phyloP scores from a whole-genome alignment of 2,888 invertebrate genomes.

The Tipula confusa region DNA sequence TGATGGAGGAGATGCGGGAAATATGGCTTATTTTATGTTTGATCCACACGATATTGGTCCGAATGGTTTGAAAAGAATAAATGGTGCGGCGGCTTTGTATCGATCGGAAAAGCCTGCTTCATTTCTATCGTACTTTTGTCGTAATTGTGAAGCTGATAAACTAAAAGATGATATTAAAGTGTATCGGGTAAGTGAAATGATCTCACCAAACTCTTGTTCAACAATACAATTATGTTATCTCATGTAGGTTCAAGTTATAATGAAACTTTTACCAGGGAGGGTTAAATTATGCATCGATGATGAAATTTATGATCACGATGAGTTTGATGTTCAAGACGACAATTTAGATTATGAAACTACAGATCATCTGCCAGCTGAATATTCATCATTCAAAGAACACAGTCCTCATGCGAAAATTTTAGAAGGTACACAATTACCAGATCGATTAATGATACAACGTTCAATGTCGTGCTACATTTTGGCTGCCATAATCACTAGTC shows the following conservation, averaged over 20 bases:
- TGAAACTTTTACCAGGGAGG: background rate
- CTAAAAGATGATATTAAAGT: constrained; percentile 35
- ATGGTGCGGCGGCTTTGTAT: constrained; percentile 47
- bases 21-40: constrained; percentile 48
- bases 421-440: background rate
- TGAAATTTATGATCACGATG: background rate
- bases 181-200: constrained; percentile 35
- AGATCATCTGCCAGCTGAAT: constrained; percentile 1
- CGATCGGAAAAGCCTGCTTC: constrained; percentile 42
- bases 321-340: background rate
- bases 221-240: background rate
- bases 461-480: background rate
- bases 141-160: constrained; percentile 40
- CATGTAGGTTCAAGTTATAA: constrained; percentile 4
- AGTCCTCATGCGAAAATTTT: background rate
- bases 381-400: background rate
- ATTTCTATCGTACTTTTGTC: constrained; percentile 42
- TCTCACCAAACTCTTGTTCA: background rate
- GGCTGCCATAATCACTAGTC: background rate
- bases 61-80: constrained; percentile 42
- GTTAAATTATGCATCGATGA: background rate
- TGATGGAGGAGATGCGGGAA: constrained; percentile 36
- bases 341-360: background rate
- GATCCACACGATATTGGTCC: constrained; percentile 51
- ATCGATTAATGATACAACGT: background rate